phyloP scores from a whole-genome alignment of 2,888 invertebrate genomes.

The Drosophila subquinaria region DNA sequence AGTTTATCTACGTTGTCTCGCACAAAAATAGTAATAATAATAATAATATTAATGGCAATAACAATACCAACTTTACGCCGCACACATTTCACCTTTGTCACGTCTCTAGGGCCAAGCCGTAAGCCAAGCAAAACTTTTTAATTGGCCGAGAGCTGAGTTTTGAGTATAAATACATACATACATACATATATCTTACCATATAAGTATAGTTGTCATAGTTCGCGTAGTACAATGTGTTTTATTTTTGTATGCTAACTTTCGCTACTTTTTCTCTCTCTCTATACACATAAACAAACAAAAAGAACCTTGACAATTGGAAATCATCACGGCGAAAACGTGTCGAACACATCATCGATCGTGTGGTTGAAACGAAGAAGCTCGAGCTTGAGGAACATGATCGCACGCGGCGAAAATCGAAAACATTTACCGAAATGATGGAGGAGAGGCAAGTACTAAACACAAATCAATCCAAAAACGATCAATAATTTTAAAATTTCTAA shows the following conservation, averaged over 20 bases:
- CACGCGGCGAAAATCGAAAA: constrained; percentile 93
- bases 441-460: constrained; percentile 88
- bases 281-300: constrained; percentile 50
- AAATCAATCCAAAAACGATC: not conserved
- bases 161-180: constrained; percentile 4
- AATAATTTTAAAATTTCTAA: not conserved
- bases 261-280: constrained; percentile 54
- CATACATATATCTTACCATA: not conserved
- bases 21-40: constrained; percentile 12
- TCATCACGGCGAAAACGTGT: constrained; percentile 96
- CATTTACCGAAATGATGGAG: constrained; percentile 97
- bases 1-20: constrained; percentile 22
- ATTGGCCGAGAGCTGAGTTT: constrained; percentile 41
- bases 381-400: constrained; percentile 92
- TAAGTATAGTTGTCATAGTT: constrained; percentile 15
- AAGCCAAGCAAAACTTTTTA: constrained; percentile 67
- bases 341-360: constrained; percentile 95
- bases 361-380: constrained; percentile 94
- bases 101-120: constrained; percentile 47
- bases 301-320: constrained; percentile 98
- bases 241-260: constrained; percentile 69
- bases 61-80: constrained; percentile 40
- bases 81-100: constrained; percentile 66
- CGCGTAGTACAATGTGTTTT: constrained; percentile 38
- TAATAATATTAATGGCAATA: constrained; percentile 16